Evolutionary conservation across 1,140 invertebrate species (phyloP).

Genomic region (Leptestheria dahalacensis): DNA sequence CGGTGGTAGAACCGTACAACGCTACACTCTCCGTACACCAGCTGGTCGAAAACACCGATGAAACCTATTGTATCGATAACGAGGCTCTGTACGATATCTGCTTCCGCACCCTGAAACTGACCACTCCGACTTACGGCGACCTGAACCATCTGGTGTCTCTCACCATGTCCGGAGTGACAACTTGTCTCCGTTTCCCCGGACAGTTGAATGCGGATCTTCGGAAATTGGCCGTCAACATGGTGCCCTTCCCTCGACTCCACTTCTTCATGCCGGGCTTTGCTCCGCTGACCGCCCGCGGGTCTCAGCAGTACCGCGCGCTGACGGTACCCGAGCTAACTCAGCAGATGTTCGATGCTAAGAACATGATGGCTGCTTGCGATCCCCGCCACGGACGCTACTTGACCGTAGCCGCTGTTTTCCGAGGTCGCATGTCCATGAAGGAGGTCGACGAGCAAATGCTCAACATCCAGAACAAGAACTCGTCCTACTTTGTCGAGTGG

Average conservation of each 20-base stretch:
- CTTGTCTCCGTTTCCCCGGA: slow-evolving; percentile 34
- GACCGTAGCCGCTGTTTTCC: slow-evolving; percentile 55
- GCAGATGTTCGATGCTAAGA: slow-evolving; percentile 56
- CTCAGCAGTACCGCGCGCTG: slow-evolving; percentile 65
- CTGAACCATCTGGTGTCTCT: slow-evolving; percentile 38
- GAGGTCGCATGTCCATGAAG: slow-evolving; percentile 78
- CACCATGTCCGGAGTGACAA: slow-evolving; percentile 42
- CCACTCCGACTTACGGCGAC: slow-evolving; percentile 42
- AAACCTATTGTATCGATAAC: slow-evolving; percentile 41
- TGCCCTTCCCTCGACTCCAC: slow-evolving; percentile 35
- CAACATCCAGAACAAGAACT: slow-evolving; percentile 80
- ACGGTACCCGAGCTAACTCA: slow-evolving; percentile 74
- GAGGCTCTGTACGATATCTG: slow-evolving; percentile 86
- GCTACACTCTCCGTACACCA: slow-evolving; percentile 54
- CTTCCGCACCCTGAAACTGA: slow-evolving; percentile 74
- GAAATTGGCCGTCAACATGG: slow-evolving; percentile 39
- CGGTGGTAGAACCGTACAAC: slow-evolving; percentile 41
- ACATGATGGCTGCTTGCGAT: slow-evolving; percentile 56
- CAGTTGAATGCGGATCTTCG: slow-evolving; percentile 30
- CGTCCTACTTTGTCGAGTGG: slow-evolving; percentile 84
- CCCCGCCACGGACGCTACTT: slow-evolving; percentile 52
- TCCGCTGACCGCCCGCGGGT: slow-evolving; percentile 35
- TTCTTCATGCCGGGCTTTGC: slow-evolving; percentile 30
- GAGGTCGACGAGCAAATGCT: slow-evolving; percentile 52
- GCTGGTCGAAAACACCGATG: slow-evolving; percentile 58